phyloP scores from a whole-genome alignment of 2,113 vertebrate genomes.

The Potamarius usumacintae region DNA sequence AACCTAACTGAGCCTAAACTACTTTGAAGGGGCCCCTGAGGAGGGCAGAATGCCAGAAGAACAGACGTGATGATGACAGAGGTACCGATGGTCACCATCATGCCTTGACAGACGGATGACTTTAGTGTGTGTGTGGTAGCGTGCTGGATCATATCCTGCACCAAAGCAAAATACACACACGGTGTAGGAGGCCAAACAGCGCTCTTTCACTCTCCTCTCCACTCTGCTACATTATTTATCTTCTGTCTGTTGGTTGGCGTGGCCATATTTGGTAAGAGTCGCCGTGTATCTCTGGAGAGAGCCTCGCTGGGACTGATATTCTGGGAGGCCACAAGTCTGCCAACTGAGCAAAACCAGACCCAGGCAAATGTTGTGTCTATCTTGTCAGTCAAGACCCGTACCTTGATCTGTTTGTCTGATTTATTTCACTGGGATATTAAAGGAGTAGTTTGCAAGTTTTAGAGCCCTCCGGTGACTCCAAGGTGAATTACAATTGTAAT shows the following conservation, averaged over 20 bases:
- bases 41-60: constrained; percentile 9
- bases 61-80: constrained; percentile 20
- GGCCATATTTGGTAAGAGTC: constrained; percentile 77
- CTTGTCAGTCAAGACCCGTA: constrained; percentile 23
- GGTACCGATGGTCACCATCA: constrained; percentile 40
- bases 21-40: constrained; percentile 6
- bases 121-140: constrained; percentile 24
- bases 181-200: constrained; percentile 20
- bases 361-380: constrained; percentile 41
- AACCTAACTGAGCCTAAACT: neutral
- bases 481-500: neutral
- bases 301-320: constrained; percentile 26
- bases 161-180: constrained; percentile 15
- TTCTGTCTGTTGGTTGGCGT: constrained; percentile 66
- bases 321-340: constrained; percentile 37
- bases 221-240: constrained; percentile 66
- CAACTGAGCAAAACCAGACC: constrained; percentile 40
- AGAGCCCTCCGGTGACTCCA: neutral
- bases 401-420: constrained; percentile 13
- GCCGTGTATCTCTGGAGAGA: constrained; percentile 57
- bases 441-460: neutral
- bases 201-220: constrained; percentile 51
- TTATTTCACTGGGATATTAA: constrained; percentile 5
- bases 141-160: constrained; percentile 20
- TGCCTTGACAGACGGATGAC: neutral